phyloP scores from a whole-genome alignment of 2,888 invertebrate genomes.

The Tenthredo distinguenda region DNA sequence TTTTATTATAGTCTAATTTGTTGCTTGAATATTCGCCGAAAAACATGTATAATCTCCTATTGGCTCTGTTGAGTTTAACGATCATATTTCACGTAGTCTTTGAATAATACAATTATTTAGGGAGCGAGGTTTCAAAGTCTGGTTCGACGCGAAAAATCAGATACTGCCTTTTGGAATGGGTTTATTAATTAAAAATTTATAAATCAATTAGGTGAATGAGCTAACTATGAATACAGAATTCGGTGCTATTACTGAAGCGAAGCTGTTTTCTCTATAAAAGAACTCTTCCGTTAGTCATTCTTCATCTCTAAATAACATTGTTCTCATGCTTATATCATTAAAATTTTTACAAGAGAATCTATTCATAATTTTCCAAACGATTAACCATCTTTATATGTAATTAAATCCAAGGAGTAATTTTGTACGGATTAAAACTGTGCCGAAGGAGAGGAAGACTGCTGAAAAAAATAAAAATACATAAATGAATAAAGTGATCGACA shows the following conservation, averaged over 20 bases:
- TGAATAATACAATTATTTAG: background rate
- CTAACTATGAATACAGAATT: background rate
- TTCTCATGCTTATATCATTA: background rate
- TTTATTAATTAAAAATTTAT: background rate
- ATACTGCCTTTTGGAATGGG: background rate
- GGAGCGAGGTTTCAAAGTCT: background rate
- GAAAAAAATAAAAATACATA: slow-evolving; percentile 30
- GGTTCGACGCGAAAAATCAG: slow-evolving; percentile 10
- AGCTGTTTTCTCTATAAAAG: background rate
- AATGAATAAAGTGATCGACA: slow-evolving; percentile 31
- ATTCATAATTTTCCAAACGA: slow-evolving; percentile 9
- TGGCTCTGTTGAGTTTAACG: background rate
- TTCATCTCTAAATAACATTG: background rate
- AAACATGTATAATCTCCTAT: background rate
- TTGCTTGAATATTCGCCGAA: background rate
- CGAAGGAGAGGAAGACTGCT: slow-evolving; percentile 49
- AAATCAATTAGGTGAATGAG: background rate
- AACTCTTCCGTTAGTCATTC: background rate
- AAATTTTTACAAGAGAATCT: background rate
- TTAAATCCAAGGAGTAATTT: slow-evolving; percentile 45
- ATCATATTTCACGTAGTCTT: background rate
- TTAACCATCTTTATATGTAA: background rate
- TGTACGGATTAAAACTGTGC: slow-evolving; percentile 47
- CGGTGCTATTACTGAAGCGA: background rate
- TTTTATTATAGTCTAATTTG: background rate